phyloP scores from a whole-genome alignment of 2,113 vertebrate species.

The Alexandromys fortis region DNA sequence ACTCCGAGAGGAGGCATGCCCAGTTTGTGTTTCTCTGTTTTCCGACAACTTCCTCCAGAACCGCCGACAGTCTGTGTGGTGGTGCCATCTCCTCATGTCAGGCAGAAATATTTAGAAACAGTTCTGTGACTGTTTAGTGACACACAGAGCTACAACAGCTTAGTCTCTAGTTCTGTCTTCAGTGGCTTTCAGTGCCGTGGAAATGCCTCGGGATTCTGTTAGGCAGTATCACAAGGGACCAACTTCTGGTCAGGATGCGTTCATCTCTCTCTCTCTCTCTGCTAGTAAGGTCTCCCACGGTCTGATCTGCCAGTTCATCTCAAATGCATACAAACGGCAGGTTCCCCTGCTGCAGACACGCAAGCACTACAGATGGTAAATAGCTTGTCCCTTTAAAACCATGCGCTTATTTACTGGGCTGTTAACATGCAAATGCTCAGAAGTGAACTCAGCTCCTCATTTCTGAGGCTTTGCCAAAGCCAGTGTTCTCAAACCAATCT shows the following conservation, averaged over 20 bases:
- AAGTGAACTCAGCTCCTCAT: too few species aligned
- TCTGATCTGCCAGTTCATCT: too few species aligned
- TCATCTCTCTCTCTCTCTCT: too few species aligned
- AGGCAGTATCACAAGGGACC: not conserved
- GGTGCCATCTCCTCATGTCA: not conserved
- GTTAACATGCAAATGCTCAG: too few species aligned
- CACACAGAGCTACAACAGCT: not conserved
- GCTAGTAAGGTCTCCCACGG: too few species aligned
- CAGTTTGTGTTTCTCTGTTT: not conserved
- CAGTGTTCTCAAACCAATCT: too few species aligned
- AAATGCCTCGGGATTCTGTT: not conserved
- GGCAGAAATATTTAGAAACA: slow-evolving; percentile 22
- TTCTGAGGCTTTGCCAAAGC: too few species aligned
- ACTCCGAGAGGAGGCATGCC: not conserved
- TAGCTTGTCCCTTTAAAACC: too few species aligned
- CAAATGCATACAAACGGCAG: too few species aligned
- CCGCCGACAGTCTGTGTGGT: not conserved
- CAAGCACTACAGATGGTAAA: too few species aligned
- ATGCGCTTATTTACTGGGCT: too few species aligned
- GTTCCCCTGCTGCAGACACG: too few species aligned
- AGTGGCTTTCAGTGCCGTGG: not conserved
- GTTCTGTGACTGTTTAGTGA: not conserved
- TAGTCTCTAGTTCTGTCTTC: not conserved
- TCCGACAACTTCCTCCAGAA: not conserved
- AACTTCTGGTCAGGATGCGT: not conserved